Evolutionary conservation across 2,888 invertebrate genomes (phyloP).

Genomic region (Nasonia oneida): DNA sequence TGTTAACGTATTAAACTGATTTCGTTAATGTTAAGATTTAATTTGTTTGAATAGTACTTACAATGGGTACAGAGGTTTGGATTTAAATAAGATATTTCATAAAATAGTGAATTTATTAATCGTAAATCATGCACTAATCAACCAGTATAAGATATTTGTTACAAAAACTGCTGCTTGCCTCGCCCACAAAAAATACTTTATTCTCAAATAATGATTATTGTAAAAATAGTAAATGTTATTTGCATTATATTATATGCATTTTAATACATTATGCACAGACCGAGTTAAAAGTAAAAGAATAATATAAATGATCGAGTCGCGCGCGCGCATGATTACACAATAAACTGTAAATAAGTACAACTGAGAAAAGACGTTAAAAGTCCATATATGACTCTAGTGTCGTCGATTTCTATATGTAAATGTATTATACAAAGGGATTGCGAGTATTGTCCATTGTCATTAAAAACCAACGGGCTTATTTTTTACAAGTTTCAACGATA

Average conservation of each 20-base stretch:
- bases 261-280: conserved; percentile 67
- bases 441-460: conserved; percentile 75
- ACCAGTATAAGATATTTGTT: conserved; percentile 69
- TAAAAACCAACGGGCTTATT: conserved; percentile 66
- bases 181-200: conserved; percentile 61
- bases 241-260: conserved; percentile 41
- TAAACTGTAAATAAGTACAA: conserved; percentile 64
- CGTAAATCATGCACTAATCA: conserved; percentile 70
- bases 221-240: conserved; percentile 66
- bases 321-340: conserved; percentile 47
- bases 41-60: background rate
- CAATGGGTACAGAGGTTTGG: conserved; percentile 10
- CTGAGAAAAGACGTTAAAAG: conserved; percentile 61
- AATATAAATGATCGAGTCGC: conserved; percentile 55
- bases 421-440: conserved; percentile 70
- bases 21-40: background rate
- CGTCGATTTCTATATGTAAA: conserved; percentile 63
- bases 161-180: conserved; percentile 66
- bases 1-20: conserved; percentile 7
- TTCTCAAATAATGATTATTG: conserved; percentile 66
- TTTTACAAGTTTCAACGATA: conserved; percentile 59
- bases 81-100: conserved; percentile 54
- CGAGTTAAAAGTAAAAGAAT: conserved; percentile 63
- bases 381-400: conserved; percentile 55
- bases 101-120: conserved; percentile 73